Evolutionary conservation across 2,113 vertebrate genomes (phyloP).

Genomic region (Phrynosoma platyrhinos): DNA sequence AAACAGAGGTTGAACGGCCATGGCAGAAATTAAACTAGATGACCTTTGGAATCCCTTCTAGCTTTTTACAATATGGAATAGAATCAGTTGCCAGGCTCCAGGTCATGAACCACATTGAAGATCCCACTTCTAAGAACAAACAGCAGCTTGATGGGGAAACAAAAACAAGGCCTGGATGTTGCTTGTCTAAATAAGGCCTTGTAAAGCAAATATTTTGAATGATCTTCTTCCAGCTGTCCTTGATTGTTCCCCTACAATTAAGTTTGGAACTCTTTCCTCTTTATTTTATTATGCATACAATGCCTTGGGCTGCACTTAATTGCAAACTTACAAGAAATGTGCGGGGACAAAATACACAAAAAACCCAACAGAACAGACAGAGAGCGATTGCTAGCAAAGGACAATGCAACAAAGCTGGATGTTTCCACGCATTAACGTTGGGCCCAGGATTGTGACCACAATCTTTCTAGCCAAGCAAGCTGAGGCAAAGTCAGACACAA

Average conservation of each 20-base stretch:
- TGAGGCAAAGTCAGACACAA: background rate
- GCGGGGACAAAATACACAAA: background rate
- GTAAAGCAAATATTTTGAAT: conserved; percentile 49
- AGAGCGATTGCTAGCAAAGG: rapidly evolving
- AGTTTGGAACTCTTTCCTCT: background rate
- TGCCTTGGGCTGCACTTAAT: background rate
- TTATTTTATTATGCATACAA: conserved; percentile 38
- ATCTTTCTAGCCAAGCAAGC: background rate
- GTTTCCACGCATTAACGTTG: rapidly evolving
- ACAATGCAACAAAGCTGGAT: background rate
- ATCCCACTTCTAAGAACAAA: background rate
- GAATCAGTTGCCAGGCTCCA: no score
- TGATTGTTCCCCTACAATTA: conserved; percentile 11
- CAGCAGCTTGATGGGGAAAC: background rate
- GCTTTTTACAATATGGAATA: no score
- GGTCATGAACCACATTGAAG: no score
- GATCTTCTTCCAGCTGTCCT: conserved; percentile 24
- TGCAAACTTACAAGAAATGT: background rate
- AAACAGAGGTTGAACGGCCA: no score
- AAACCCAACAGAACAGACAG: no score
- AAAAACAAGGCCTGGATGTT: background rate
- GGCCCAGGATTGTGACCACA: rapidly evolving
- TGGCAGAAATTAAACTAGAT: no score
- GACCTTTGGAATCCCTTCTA: no score
- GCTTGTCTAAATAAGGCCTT: conserved; percentile 32